Evolutionary conservation across 1,140 invertebrate species (phyloP).

Genomic region (Papilio xuthus): DNA sequence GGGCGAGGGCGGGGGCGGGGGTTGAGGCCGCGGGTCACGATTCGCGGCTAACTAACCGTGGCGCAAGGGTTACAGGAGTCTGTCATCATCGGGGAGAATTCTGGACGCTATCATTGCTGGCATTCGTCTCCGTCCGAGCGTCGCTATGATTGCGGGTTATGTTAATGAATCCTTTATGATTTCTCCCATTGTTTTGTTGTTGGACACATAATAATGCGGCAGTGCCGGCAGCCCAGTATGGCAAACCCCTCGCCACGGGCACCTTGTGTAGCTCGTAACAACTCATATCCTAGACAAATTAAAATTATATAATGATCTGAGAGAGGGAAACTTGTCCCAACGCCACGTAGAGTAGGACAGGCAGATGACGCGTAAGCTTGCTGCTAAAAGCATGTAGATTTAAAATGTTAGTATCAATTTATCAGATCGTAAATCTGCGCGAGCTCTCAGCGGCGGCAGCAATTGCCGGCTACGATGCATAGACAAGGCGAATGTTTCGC

Average conservation of each 20-base stretch:
- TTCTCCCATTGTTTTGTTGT: conserved; percentile 27
- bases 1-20: neutral
- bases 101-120: conserved; percentile 61
- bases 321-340: too few relatives aligned
- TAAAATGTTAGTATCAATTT: conserved; percentile 31
- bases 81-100: conserved; percentile 54
- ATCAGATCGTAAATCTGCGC: conserved; percentile 5
- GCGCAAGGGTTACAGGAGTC: conserved; percentile 64
- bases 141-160: conserved; percentile 37
- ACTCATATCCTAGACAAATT: conserved; percentile 1
- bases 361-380: neutral
- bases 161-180: conserved; percentile 21
- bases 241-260: too few relatives aligned
- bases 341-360: too few relatives aligned
- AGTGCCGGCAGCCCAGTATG: neutral
- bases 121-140: conserved; percentile 65
- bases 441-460: neutral
- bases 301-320: too few relatives aligned
- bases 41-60: conserved; percentile 68
- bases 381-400: neutral
- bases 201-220: neutral
- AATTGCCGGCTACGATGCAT: neutral
- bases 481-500: conserved; percentile 3
- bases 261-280: too few relatives aligned
- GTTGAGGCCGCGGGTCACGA: too few relatives aligned